Evolutionary conservation across 2,797 vertebrate genomes (phyloP), one percentile per base, ranked within the genome.

Genomic region (Melanotaenia trifasciata): DNA sequence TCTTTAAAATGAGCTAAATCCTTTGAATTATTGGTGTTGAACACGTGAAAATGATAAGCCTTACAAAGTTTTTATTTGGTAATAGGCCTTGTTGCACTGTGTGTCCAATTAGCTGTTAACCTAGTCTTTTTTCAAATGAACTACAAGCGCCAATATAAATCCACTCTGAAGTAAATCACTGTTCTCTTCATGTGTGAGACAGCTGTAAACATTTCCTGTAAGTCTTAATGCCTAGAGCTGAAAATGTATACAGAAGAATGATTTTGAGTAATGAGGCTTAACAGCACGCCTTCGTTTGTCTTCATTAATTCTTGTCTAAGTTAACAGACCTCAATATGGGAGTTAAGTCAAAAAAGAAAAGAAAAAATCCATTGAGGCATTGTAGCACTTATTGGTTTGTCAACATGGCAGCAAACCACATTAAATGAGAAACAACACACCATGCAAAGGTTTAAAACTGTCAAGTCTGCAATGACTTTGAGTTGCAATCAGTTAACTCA

Each of bases 201-300:
- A 3, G 45, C 5, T 59, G 50, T 75, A 72, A 75, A 75, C 8
- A 1, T 36, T 73, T n/a, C 58, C 56, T 69, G 43, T 72, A 70
- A 61, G 61, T 72, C 64, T 72, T 2, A 67, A 73, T 33, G 78
- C 79, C 73, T 26, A 72, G 60, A 45, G 54, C 54, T 64, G 58
- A 50, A 66, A 73, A 72, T 81, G 76, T 70, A 67, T 61, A 43
- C 64, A 77, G 24, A 45, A 53, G 28, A 86, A 45, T 43, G 67
- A 72, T 84, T 88, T 81, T 58, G 71, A 69, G 67, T 87, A 85
- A 88, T 82, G 68, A 81, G 58, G 53, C 28, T 43, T n/a, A 78
- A 68, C 35, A 43, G 59, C 18, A 30, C 43, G 45, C 3, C 63
- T 69, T 50, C 62, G 77, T 90, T 89, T 77, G 75, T 87, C 76